A percentile compares a stretch with the other conserved stretches of the same genome.
Conservation (phyloP, 1,140 invertebrate species). For the Drosophila bocqueti region DNA sequence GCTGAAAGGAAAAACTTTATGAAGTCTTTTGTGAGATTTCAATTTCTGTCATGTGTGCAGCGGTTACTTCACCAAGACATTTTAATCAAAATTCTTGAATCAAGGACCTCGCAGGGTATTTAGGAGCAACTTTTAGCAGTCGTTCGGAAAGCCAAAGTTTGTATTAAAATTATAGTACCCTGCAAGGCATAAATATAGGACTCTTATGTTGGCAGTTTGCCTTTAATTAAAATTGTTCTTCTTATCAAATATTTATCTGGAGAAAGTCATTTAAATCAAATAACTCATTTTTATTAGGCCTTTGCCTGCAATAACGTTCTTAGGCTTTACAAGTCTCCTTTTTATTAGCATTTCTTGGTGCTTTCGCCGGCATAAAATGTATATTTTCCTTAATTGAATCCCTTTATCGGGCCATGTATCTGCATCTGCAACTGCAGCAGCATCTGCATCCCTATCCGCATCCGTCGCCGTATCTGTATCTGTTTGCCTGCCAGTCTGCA, state of each 20-base stretch:
- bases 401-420: constrained; percentile 46
- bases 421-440: constrained; percentile 30
- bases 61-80: neutral
- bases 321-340: neutral
- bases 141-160: neutral
- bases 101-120: neutral
- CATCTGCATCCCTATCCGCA: constrained; percentile 4
- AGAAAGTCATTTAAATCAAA: neutral
- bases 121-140: neutral
- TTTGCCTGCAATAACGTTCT: neutral
- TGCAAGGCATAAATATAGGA: neutral
- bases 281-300: neutral
- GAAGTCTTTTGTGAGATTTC: constrained; percentile 10
- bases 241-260: neutral
- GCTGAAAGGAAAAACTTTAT: constrained; percentile 16
- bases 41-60: constrained; percentile 2
- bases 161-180: neutral
- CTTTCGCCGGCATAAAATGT: constrained; percentile 19
- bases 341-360: neutral
- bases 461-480: constrained; percentile 15
- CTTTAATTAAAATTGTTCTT: neutral
- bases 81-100: constrained; percentile 25
- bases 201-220: too few relatives aligned
- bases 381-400: constrained; percentile 48
- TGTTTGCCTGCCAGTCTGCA: constrained; percentile 11